Evolutionary conservation across 2,113 vertebrate species (phyloP).

Genomic region (Ptilorrhoa leucosticta): DNA sequence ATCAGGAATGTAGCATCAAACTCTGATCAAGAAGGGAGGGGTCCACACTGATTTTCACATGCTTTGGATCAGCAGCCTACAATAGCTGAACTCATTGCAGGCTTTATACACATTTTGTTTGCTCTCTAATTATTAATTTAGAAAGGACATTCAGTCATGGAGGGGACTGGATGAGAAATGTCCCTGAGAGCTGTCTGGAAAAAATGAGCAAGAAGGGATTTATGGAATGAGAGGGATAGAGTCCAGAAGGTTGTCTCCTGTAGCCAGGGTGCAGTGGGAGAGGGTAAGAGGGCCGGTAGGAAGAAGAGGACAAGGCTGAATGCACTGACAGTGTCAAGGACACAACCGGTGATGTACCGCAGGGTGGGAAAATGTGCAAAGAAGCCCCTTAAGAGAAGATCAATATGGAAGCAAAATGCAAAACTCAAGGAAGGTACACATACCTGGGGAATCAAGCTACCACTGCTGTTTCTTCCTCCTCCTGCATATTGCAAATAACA

Average conservation of each 20-base stretch:
- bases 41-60: neutral
- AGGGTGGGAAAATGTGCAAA: neutral
- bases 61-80: neutral
- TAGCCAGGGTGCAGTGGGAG: neutral
- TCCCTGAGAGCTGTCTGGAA: neutral
- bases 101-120: conserved; percentile 13
- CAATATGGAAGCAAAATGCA: neutral
- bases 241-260: neutral
- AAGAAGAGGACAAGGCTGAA: neutral
- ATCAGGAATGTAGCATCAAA: neutral
- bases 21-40: neutral
- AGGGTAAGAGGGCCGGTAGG: neutral
- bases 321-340: neutral
- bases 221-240: neutral
- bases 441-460: neutral
- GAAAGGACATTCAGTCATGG: neutral
- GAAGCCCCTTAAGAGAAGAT: neutral
- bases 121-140: conserved; percentile 52
- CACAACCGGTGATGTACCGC: rapidly evolving
- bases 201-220: neutral
- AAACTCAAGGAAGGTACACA: neutral
- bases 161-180: neutral
- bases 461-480: neutral
- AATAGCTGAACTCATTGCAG: neutral
- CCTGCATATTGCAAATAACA: neutral